Percentiles rank a stretch among this genome's conserved stretches.
Evolutionary conservation across 2,797 vertebrate species (phyloP).

Genomic region (Hafferia zeledoni): DNA sequence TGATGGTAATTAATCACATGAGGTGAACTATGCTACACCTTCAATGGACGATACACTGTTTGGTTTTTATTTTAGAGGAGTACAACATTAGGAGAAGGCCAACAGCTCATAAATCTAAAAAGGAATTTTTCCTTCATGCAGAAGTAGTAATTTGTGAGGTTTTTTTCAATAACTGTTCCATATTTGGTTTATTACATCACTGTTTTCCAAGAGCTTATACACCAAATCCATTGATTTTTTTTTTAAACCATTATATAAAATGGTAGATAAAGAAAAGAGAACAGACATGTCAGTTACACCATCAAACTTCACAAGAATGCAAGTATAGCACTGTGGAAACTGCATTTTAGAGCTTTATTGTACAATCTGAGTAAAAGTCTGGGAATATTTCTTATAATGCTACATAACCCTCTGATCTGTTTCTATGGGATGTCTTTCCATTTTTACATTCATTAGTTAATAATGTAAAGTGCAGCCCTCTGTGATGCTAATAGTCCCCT

Average conservation of each 20-base stretch:
- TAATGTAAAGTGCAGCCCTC: not conserved
- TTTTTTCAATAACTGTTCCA: not conserved
- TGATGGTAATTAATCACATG: not conserved
- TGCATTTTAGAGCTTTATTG: not conserved
- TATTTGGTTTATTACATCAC: not conserved
- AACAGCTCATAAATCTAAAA: not conserved
- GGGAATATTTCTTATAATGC: not conserved
- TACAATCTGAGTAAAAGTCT: not conserved
- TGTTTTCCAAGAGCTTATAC: not conserved
- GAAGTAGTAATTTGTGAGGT: not conserved
- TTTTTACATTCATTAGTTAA: not conserved
- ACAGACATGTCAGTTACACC: not conserved
- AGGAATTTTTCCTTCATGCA: not conserved
- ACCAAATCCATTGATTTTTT: not conserved
- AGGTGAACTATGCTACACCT: not conserved
- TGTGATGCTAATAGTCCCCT: not conserved
- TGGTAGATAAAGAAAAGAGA: not conserved
- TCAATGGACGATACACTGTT: not conserved
- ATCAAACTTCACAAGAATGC: not conserved
- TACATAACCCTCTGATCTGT: not conserved
- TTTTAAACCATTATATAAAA: not conserved
- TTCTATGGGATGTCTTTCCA: not conserved
- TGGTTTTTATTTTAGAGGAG: not conserved
- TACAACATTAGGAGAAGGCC: not conserved
- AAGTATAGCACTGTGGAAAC: not conserved